Evolutionary conservation across 2,113 vertebrate species (phyloP), one percentile per base, ranked within the genome.

Genomic region (Tetrax tetrax): DNA sequence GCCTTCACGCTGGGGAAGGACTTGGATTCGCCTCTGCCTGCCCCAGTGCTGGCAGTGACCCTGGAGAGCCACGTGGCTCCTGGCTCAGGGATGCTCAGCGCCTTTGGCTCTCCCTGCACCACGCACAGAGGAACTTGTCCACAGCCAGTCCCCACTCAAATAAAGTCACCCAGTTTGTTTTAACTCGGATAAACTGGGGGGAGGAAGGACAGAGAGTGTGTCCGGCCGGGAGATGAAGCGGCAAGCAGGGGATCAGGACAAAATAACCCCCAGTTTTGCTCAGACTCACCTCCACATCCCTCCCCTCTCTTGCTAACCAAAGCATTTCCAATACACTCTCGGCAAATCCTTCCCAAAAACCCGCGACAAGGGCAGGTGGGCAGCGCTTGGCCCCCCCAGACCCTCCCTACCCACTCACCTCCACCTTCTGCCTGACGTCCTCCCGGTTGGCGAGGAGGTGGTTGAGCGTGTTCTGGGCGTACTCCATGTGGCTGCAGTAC

Each of bases 401-500:
- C 56, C 68, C 27, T n/a, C 87, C 31, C 41, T 2, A 15, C 38
- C 74, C 1, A 2, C 18, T 98, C 97, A 99, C 99, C 99, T 99
- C 99, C 10, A 99, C 99, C 98, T 99, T 99, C 93, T 98, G 98
- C 93, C 98, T 97, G 57, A 99, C 98, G 2, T 99, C 99, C 64
- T 99, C 99, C 25, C 99, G 96, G 60, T 98, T 98, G 69, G 98
- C 98, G 1, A 99, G 98, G 53, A 99, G 98, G 81, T 99, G 98
- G 88, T 99, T 99, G 96, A 99, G 98, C 1, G 99, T 99, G 95
- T 98, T 99, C 98, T 99, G 99, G 27, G 99, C 99, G 0, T 98
- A 98, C 48, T 99, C 99, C 99, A 99, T 99, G 97, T 98, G 99
- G 97, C 99, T 99, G 98, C 99, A 99, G 98, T 99, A 99, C 79